These are phyloP conservation scores for Geococcyx californianus DNA, from an alignment of 2,113 vertebrate genomes.

Conservation along the genomic window DNA sequence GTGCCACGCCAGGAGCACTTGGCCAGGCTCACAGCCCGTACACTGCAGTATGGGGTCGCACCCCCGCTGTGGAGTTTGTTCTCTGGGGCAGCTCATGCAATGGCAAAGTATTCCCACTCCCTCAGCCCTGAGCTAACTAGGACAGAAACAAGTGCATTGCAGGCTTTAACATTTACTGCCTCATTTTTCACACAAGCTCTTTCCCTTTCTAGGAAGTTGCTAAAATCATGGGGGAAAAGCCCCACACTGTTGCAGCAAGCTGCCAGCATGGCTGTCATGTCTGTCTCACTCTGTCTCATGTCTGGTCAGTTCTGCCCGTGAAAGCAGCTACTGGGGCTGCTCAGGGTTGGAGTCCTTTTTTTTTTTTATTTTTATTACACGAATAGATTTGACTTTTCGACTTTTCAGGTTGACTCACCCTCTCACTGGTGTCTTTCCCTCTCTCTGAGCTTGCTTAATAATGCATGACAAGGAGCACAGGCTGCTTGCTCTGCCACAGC, in stretches of 20 bases:
- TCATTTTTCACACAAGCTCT: background rate
- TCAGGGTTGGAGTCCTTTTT: background rate
- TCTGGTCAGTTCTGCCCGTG: background rate
- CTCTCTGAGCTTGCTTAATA: constrained; percentile 45
- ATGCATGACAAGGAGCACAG: constrained; percentile 54
- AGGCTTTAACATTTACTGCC: background rate
- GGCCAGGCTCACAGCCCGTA: background rate
- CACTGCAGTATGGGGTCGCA: background rate
- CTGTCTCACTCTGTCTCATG: background rate
- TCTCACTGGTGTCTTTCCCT: background rate
- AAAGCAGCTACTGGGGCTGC: background rate
- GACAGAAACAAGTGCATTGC: background rate
- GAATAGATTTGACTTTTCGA: background rate
- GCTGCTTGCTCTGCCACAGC: constrained; percentile 29
- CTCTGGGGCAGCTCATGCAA: background rate
- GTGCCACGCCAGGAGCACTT: background rate
- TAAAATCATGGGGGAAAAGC: background rate
- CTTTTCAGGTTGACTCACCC: background rate
- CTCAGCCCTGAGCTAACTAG: background rate
- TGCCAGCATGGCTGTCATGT: constrained; percentile 27
- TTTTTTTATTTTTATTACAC: background rate
- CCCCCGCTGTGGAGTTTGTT: background rate
- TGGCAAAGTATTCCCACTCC: background rate
- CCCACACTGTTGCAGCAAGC: background rate
- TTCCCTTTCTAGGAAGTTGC: background rate